These are phyloP conservation scores for Cheilosia scutellata DNA, from an alignment of 2,888 invertebrate species.

Conservation along the genomic window DNA sequence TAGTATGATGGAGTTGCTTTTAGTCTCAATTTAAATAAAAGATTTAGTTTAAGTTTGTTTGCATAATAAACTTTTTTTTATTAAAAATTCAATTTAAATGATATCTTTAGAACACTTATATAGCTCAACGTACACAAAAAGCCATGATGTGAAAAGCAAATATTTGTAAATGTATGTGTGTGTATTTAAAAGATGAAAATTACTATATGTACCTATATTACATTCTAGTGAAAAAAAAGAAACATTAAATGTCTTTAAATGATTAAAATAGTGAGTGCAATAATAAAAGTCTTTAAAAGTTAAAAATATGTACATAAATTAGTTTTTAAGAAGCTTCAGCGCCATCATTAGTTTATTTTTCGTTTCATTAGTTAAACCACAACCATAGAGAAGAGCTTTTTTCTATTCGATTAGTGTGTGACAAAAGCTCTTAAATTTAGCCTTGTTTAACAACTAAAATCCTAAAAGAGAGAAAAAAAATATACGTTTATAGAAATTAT, in stretches of 20 bases:
- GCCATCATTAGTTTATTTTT: slow-evolving; percentile 67
- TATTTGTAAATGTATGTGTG: slow-evolving; percentile 36
- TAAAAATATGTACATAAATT: slow-evolving; percentile 65
- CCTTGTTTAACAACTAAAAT: slow-evolving; percentile 83
- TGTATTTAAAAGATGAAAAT: slow-evolving; percentile 41
- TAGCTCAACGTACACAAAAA: slow-evolving; percentile 80
- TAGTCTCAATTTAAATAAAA: slow-evolving; percentile 63
- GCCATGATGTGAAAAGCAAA: slow-evolving; percentile 78
- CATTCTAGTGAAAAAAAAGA: slow-evolving; percentile 37
- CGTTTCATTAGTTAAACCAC: slow-evolving; percentile 67
- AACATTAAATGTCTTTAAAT: slow-evolving; percentile 59
- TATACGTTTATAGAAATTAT: slow-evolving; percentile 51
- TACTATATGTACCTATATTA: slow-evolving; percentile 24
- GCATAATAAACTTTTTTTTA: slow-evolving; percentile 61
- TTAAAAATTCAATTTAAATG: slow-evolving; percentile 78
- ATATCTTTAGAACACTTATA: slow-evolving; percentile 75
- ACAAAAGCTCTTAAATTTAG: slow-evolving; percentile 59
- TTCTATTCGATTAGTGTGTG: slow-evolving; percentile 50
- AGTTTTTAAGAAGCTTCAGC: slow-evolving; percentile 54
- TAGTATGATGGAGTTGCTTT: slow-evolving; percentile 44
- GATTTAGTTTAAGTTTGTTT: slow-evolving; percentile 62
- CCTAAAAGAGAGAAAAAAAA: slow-evolving; percentile 82
- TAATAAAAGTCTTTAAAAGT: slow-evolving; percentile 25
- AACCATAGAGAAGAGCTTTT: slow-evolving; percentile 66
- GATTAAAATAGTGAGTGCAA: slow-evolving; percentile 47